Evolutionary conservation across 1,140 invertebrate genomes (phyloP).

Genomic region (Cydia amplana): DNA sequence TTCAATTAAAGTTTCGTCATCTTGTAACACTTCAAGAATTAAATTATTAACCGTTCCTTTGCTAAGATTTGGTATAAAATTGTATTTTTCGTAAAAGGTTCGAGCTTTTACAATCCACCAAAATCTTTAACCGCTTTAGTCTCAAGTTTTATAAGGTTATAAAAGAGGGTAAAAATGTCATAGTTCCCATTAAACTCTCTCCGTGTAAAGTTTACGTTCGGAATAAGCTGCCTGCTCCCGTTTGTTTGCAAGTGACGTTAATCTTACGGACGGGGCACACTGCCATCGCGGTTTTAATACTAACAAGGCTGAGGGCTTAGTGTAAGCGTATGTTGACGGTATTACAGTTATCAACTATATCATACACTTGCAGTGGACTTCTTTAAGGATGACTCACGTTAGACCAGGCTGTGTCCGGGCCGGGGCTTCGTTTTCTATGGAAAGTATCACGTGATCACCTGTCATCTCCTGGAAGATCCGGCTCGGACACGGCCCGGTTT

Average conservation of each 20-base stretch:
- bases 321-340: not conserved
- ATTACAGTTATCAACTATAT: no score
- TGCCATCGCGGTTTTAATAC: not conserved
- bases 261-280: conserved; percentile 22
- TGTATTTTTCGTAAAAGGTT: not conserved
- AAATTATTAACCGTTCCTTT: not conserved
- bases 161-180: conserved; percentile 28
- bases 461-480: no score
- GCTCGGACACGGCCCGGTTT: no score
- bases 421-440: no score
- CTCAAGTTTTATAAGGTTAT: conserved; percentile 17
- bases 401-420: no score
- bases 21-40: not conserved
- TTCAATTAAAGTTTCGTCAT: not conserved
- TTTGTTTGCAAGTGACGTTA: conserved; percentile 31
- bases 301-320: not conserved
- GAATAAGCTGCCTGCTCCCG: conserved; percentile 28
- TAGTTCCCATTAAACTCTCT: conserved; percentile 21
- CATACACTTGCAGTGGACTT: no score
- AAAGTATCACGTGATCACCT: no score
- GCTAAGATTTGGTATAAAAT: not conserved
- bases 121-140: conserved; percentile 14
- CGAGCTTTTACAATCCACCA: not conserved
- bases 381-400: no score
- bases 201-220: conserved; percentile 26